Evolutionary conservation across 2,113 vertebrate genomes (phyloP), one percentile per base, ranked within the genome.

Genomic region (Chaetura pelagica): DNA sequence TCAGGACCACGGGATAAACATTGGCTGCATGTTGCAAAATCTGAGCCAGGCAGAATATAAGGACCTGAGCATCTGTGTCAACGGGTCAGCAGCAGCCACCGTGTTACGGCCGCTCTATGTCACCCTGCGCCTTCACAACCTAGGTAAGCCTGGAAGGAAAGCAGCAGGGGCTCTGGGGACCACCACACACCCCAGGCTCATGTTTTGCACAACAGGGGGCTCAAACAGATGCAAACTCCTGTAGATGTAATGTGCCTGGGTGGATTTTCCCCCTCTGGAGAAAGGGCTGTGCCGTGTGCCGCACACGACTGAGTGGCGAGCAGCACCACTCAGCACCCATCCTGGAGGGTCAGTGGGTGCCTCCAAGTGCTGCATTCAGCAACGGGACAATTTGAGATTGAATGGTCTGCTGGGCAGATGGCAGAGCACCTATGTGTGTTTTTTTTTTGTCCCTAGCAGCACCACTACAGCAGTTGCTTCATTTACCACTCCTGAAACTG

Each of bases 11-110:
- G 97, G 97, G 6, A 7, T 77, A 46, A 98, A 97, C 22, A 49
- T 67, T 1, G 99, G 99, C 84, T 99, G 99, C 66, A 81, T 44
- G 21, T 97, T 99, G 89, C 92, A 94, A 7, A 90, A 77, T 21
- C 93, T 96, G 26, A 82, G 93, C 29, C 97, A 98, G 66, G 95
- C 98, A n/a, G 97, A 98, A 14, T 99, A 99, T 88, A 98, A 85
- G n/a, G 98, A 99, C 23, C 98, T 99, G 61, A 98, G 97, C 83
- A 72, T 99, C 8, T 99, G 98, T 84, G 97, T 99, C 48, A 99
- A 99, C 23, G 98, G 98, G 8, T 98, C 98, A 0, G 98, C 97
- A 6, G 34, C 94, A 17, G 78, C 82, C 13, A 87, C 92, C 0
- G 59, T 48, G 9, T 92, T 99, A 32, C 94, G 84, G 89, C 91